Evolutionary conservation across 1,140 invertebrate genomes (phyloP).

Genomic region (Pseudobourletiella spinata): DNA sequence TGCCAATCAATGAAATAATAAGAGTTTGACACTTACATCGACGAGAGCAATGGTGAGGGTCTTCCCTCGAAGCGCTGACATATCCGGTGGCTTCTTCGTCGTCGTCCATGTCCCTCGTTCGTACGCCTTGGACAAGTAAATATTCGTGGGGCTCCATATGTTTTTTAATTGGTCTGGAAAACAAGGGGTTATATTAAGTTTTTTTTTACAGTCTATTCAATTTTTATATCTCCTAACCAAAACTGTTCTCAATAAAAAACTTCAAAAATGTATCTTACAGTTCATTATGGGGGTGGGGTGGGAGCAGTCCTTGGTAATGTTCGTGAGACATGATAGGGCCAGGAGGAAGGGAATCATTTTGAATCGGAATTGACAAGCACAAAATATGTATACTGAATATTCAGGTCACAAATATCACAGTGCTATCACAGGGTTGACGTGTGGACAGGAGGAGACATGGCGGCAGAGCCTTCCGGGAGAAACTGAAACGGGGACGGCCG

Average conservation of each 20-base stretch:
- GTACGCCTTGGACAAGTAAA: constrained; percentile 17
- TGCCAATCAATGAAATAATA: too few species aligned
- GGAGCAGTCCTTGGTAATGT: constrained; percentile 21
- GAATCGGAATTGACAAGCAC: too few species aligned
- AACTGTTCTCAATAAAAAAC: not conserved
- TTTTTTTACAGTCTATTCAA: not conserved
- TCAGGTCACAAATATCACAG: too few species aligned
- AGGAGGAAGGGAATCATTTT: constrained; percentile 28
- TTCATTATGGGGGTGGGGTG: constrained; percentile 19
- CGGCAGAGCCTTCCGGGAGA: too few species aligned
- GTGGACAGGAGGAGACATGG: too few species aligned
- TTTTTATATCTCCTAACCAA: not conserved
- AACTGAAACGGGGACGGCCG: too few species aligned
- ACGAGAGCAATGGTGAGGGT: constrained; percentile 24
- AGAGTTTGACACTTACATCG: constrained; percentile 16
- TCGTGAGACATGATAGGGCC: constrained; percentile 28
- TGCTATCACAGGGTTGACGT: too few species aligned
- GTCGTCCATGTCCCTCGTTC: constrained; percentile 25
- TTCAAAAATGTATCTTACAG: constrained; percentile 20
- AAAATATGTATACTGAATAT: too few species aligned
- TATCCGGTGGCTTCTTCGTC: constrained; percentile 14
- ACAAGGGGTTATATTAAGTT: not conserved
- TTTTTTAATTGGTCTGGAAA: constrained; percentile 30
- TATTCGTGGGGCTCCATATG: constrained; percentile 35
- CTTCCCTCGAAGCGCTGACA: constrained; percentile 10